phyloP scores from a whole-genome alignment of 92 coral and sea anemone genomes.

The Epizoanthus scotinus region DNA sequence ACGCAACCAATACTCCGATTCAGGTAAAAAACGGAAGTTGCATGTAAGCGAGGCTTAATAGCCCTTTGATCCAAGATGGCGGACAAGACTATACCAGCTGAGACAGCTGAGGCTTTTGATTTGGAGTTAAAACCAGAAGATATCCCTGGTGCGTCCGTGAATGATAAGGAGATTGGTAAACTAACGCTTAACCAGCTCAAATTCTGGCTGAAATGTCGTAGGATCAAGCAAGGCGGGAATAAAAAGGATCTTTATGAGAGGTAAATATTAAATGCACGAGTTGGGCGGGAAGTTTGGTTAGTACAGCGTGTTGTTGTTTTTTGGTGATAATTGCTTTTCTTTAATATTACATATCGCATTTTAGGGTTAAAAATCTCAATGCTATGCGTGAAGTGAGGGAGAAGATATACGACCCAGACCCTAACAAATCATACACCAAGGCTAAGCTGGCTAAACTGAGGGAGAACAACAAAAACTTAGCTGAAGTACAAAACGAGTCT shows the following conservation, averaged over 20 bases:
- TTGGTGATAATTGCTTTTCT: conserved; percentile 9
- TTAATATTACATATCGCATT: conserved; percentile 25
- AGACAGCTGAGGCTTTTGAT: conserved; percentile 7
- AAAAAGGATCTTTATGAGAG: conserved; percentile 41
- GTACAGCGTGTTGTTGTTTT: conserved; percentile 13
- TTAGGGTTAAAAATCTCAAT: conserved; percentile 57
- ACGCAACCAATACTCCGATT: conserved; percentile 17
- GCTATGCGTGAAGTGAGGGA: conserved; percentile 58
- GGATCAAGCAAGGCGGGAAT: conserved; percentile 39
- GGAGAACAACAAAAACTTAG: not conserved
- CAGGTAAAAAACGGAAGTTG: conserved; percentile 30
- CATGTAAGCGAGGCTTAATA: conserved; percentile 20
- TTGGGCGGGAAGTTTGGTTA: conserved; percentile 6
- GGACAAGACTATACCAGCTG: conserved; percentile 9
- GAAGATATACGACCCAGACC: conserved; percentile 53
- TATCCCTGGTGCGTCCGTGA: conserved; percentile 43
- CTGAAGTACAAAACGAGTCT: conserved; percentile 17
- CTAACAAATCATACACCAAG: conserved; percentile 46
- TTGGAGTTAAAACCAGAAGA: conserved; percentile 19
- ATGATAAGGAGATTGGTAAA: conserved; percentile 26
- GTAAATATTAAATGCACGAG: conserved; percentile 18
- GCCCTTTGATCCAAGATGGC: conserved; percentile 31
- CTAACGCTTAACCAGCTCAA: conserved; percentile 29
- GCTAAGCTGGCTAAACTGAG: conserved; percentile 44
- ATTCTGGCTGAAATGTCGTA: conserved; percentile 45